A percentile compares a stretch with the other conserved stretches of the same genome.
phyloP scores from a whole-genome alignment of 1,140 invertebrate genomes.

The Brachionus asplanchnoidis region DNA sequence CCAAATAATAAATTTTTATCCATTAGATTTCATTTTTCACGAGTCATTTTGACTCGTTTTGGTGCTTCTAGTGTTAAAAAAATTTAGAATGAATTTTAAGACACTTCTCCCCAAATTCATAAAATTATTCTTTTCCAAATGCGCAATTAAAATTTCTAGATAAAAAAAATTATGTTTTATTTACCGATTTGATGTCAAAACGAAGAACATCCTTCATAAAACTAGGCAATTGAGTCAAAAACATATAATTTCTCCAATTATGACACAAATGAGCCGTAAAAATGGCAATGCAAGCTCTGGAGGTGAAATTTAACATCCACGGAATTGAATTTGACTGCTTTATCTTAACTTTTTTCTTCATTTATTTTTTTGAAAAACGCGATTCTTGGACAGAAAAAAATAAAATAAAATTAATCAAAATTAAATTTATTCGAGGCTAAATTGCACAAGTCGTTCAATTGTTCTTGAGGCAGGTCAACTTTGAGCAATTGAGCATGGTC shows the following conservation, averaged over 20 bases:
- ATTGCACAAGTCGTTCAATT: not conserved
- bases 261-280: constrained; percentile 24
- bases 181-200: constrained; percentile 53
- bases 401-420: not conserved
- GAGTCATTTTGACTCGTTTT: no score
- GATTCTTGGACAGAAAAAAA: not conserved
- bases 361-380: not conserved
- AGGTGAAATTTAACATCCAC: constrained; percentile 30
- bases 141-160: no score
- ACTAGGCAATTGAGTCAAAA: constrained; percentile 55
- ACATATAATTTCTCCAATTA: constrained; percentile 52
- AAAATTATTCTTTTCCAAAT: no score
- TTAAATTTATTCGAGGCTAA: constrained; percentile 5
- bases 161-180: not conserved
- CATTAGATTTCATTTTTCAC: no score
- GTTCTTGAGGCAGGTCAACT: not conserved
- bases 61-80: no score
- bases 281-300: constrained; percentile 15
- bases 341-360: not conserved
- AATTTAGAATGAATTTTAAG: no score
- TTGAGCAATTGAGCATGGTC: not conserved
- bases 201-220: constrained; percentile 56
- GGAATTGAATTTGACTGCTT: not conserved
- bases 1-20: no score
- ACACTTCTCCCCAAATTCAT: no score